Evolutionary conservation across 2,888 invertebrate genomes (phyloP), one percentile per base, ranked within the genome.

Genomic region (Lasius platythorax): DNA sequence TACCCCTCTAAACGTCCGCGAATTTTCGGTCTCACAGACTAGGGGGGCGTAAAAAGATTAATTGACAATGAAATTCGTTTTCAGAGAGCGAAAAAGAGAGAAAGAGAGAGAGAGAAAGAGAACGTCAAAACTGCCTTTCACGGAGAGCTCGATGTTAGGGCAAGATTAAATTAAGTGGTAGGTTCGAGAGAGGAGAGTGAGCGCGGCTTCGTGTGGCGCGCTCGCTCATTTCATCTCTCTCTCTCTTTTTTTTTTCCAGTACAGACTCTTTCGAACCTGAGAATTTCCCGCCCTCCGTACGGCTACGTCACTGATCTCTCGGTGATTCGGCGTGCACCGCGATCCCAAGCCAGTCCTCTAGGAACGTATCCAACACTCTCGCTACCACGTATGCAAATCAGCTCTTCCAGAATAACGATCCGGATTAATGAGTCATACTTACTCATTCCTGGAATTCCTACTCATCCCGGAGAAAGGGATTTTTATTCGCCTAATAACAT

Each of bases 101-200:
- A 68, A 15, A 68, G n/a, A 46, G 67, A 23, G 53, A 9, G 43
- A 66, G 12, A 66, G 66, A 37, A 18, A 64, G 28, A 64, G 46
- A 28, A 53, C 56, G 11, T 46, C 15, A 53, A 3, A 23, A 23
- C 30, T 70, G 70, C 50, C 78, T 83, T 81, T 78, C 68, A 81
- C 50, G 67, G 67, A 75, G 67, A 75, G 33, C 58, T 63, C 58
- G 66, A 83, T 61, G 46, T 78, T 78, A 23, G 30, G 70, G 67
- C 46, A 46, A 76, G 76, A 81, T 81, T 81, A 81, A 81, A 89
- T 89, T 70, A 84, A 89, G 87, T 63, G 85, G 87, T 85, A 87
- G 85, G 85, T 83, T 68, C 37, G 76, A 87, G 72, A 66, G 66
- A 78, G 63, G 50, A 70, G 79, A 79, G 46, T 18, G 70, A 79